These are phyloP conservation scores for Dusona sp. DNA, from an alignment of 2,888 invertebrate species.

Conservation along the genomic window DNA sequence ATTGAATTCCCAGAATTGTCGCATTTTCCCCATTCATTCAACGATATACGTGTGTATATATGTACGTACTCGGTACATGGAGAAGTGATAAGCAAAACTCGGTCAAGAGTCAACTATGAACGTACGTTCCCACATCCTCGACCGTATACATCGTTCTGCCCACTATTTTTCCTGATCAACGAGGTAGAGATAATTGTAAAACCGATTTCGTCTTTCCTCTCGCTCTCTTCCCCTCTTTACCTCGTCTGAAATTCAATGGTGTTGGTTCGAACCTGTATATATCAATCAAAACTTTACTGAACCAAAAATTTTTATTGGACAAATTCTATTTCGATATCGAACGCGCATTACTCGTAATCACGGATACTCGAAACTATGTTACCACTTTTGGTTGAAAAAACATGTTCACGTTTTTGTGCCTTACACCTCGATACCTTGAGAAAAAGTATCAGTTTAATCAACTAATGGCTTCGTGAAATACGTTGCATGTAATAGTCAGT, in stretches of 20 bases:
- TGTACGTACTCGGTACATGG: neutral
- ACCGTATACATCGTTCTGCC: slow-evolving; percentile 13
- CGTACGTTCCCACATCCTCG: slow-evolving; percentile 20
- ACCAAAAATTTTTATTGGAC: neutral
- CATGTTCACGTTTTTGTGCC: neutral
- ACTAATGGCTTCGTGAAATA: too few species aligned
- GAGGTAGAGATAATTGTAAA: slow-evolving; percentile 32
- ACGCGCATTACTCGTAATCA: neutral
- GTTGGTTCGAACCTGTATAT: neutral
- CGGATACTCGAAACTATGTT: too few species aligned
- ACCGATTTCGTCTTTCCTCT: slow-evolving; percentile 22
- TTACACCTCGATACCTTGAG: neutral
- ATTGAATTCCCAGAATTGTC: slow-evolving; percentile 56
- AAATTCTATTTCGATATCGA: neutral
- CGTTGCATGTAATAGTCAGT: too few species aligned
- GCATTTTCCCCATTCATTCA: slow-evolving; percentile 34
- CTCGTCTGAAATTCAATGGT: slow-evolving; percentile 3
- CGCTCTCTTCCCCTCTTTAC: neutral
- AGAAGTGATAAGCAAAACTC: slow-evolving; percentile 60
- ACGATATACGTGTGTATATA: neutral
- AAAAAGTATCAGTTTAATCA: too few species aligned
- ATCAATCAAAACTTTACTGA: neutral
- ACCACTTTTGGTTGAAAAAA: neutral
- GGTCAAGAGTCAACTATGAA: slow-evolving; percentile 67
- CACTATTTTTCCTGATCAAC: slow-evolving; percentile 48